phyloP scores from a whole-genome alignment of 2,797 vertebrate genomes.

The Novumbra hubbsi region DNA sequence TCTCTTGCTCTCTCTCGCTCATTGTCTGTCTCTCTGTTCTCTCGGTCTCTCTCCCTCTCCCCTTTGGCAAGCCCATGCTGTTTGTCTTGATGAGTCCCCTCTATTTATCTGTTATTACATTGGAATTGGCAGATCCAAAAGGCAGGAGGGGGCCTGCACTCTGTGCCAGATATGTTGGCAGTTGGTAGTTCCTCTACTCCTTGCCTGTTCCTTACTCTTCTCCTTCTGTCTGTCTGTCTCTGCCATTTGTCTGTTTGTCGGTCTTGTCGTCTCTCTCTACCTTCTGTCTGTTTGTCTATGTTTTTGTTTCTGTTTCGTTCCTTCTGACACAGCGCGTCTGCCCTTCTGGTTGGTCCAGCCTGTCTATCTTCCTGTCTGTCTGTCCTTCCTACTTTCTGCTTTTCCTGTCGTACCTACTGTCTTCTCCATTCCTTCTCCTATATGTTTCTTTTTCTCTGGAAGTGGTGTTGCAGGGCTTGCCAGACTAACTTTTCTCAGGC shows the following conservation, averaged over 20 bases:
- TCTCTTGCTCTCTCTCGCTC: not conserved
- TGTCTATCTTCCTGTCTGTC: conserved; percentile 8
- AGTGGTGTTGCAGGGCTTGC: not conserved
- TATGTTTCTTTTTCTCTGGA: conserved; percentile 16
- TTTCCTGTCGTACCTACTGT: not conserved
- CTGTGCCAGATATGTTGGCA: conserved; percentile 64
- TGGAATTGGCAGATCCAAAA: conserved; percentile 75
- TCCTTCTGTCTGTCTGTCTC: conserved; percentile 17
- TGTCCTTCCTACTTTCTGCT: conserved; percentile 14
- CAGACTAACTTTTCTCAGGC: too few relatives aligned
- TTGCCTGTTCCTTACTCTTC: conserved; percentile 15
- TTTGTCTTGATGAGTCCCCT: conserved; percentile 71
- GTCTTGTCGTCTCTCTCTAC: too few relatives aligned
- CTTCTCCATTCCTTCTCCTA: not conserved
- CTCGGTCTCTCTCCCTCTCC: conserved; percentile 47
- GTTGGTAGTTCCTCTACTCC: conserved; percentile 39
- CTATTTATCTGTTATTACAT: conserved; percentile 78
- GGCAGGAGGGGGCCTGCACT: conserved; percentile 59
- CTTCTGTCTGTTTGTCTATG: conserved; percentile 26
- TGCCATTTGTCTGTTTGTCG: conserved; percentile 22
- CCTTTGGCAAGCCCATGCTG: conserved; percentile 73
- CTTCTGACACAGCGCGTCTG: too few relatives aligned
- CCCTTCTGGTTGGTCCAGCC: not conserved
- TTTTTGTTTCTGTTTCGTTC: not conserved
- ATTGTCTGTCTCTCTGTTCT: not conserved